Evolutionary conservation across 2,888 invertebrate species (phyloP).

Genomic region (Zygogramma bicolorata): DNA sequence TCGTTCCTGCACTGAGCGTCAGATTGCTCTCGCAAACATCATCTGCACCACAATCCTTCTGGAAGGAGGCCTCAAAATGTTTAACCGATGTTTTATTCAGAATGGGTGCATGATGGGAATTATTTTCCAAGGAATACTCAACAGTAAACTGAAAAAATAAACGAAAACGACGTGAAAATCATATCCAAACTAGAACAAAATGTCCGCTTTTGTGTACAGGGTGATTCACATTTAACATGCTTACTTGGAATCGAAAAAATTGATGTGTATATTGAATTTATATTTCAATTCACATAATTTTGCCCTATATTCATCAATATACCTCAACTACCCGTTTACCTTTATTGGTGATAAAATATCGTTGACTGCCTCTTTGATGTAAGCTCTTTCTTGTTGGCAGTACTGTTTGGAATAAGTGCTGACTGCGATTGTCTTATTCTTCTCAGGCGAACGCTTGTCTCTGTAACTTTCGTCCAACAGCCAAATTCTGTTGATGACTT

Average conservation of each 20-base stretch:
- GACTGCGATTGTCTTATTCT: slow-evolving; percentile 64
- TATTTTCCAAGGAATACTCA: slow-evolving; percentile 84
- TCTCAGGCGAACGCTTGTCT: slow-evolving; percentile 63
- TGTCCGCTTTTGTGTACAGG: no score
- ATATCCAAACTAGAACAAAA: not conserved
- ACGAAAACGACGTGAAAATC: not conserved
- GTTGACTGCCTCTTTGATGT: slow-evolving; percentile 86
- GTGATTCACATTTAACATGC: no score
- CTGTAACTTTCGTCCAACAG: slow-evolving; percentile 71
- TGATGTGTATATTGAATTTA: no score
- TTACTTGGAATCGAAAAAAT: no score
- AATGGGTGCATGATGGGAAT: slow-evolving; percentile 84
- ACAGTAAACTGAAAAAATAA: slow-evolving; percentile 76
- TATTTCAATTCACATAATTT: no score
- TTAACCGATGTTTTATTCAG: slow-evolving; percentile 87
- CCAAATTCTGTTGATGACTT: slow-evolving; percentile 80
- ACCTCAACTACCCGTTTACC: not conserved
- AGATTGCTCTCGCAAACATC: slow-evolving; percentile 89
- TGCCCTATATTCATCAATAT: no score
- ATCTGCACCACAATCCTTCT: slow-evolving; percentile 92
- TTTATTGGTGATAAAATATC: slow-evolving; percentile 89
- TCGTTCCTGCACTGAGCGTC: slow-evolving; percentile 73
- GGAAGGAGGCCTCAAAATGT: slow-evolving; percentile 86
- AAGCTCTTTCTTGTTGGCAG: slow-evolving; percentile 85
- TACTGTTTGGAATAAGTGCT: slow-evolving; percentile 39